phyloP scores from a whole-genome alignment of 2,113 vertebrate genomes.

The Trematomus loennbergii region DNA sequence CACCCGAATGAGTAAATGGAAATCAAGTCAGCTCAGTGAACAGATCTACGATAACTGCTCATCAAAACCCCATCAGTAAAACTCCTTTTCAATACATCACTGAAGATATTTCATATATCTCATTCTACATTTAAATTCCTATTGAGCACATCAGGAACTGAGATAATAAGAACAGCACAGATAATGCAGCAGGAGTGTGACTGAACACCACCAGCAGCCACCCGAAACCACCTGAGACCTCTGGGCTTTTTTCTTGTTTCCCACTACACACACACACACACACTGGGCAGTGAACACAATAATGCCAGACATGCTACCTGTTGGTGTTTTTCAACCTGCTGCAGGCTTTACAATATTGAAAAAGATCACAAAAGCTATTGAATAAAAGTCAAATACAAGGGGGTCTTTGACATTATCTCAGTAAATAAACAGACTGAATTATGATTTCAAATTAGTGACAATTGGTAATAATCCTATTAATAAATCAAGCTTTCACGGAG shows the following conservation, averaged over 20 bases:
- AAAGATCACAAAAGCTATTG: too few species aligned
- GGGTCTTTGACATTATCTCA: not conserved
- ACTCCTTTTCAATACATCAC: not conserved
- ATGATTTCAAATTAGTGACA: not conserved
- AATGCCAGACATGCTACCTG: too few species aligned
- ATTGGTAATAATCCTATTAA: not conserved
- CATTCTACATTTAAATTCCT: not conserved
- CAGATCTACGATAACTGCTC: not conserved
- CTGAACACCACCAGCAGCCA: too few species aligned
- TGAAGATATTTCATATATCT: not conserved
- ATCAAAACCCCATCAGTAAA: not conserved
- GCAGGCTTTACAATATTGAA: too few species aligned
- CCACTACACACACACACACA: too few species aligned
- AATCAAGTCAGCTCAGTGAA: not conserved
- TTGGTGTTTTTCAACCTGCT: too few species aligned
- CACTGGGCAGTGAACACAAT: too few species aligned
- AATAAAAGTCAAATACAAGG: not conserved
- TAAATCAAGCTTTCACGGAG: not conserved
- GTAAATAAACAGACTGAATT: not conserved
- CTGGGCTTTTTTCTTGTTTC: too few species aligned
- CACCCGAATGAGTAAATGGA: constrained; percentile 13
- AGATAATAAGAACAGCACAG: not conserved
- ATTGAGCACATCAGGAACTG: not conserved
- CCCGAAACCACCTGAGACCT: too few species aligned
- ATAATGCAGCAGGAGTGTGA: not conserved